Conservation (phyloP, 2,797 vertebrate genomes). For the Lepus oiostolus region DNA sequence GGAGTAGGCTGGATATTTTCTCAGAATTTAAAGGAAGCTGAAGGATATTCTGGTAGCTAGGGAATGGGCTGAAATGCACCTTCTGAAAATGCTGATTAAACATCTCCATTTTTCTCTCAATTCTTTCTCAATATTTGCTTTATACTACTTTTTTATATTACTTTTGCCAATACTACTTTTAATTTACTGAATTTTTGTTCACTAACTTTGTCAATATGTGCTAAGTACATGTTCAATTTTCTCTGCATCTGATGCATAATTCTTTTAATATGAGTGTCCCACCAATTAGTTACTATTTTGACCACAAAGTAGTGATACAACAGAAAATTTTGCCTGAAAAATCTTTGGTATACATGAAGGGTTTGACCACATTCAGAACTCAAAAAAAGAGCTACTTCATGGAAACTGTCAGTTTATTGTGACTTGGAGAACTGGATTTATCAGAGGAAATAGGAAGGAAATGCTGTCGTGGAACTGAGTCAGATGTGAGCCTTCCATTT, state of each 20-base stretch:
- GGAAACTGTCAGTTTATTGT: neutral
- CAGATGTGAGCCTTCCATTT: neutral
- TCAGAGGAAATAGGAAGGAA: neutral
- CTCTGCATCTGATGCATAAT: slow-evolving; percentile 1
- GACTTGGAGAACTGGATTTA: neutral
- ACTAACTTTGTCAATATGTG: neutral
- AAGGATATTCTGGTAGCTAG: neutral
- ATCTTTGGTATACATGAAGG: neutral
- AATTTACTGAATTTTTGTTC: neutral
- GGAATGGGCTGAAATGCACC: neutral
- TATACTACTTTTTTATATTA: neutral
- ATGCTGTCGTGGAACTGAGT: neutral
- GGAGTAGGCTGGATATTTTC: slow-evolving; percentile 44
- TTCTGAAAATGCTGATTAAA: slow-evolving; percentile 26
- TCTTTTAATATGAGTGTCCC: neutral
- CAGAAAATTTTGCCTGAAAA: neutral
- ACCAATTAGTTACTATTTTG: neutral
- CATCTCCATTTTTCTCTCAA: neutral
- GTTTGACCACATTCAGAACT: neutral
- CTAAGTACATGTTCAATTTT: neutral
- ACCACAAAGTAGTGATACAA: neutral
- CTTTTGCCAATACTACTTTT: neutral
- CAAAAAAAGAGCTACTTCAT: neutral
- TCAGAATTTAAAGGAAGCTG: slow-evolving; percentile 46
- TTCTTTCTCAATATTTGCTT: neutral